Evolutionary conservation across 2,888 invertebrate genomes (phyloP), one percentile per base, ranked within the genome.

Genomic region (Caenorhabditis sp.): DNA sequence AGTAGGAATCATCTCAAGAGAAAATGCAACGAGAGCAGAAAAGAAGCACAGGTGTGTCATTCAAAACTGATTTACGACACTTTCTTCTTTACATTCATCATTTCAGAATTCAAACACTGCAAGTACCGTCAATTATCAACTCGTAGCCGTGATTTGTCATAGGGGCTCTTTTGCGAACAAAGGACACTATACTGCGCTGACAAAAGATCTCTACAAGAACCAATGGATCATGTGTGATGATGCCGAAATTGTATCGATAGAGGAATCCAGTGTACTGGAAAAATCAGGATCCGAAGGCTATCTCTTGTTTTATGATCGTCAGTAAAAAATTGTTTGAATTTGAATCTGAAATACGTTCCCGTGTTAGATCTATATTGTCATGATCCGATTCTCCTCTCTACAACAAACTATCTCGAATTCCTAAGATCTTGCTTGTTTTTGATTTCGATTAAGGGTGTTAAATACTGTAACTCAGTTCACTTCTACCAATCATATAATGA

Each of bases 91-190:
- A 28, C n/a, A 16, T 35, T 16, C 8, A n/a, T 44, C 16, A 8
- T 56, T 31, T 31, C 26, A 64, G 64, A 24, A 24, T 14, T 5
- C 28, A 4, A n/a, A 28, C 7, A 1, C 38, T 19, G 5, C n/a
- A 8, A 19, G 19, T 4, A 7, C 16, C 3, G 2, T 5, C 16
- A 19, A 3, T 14, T 66, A 66, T 44, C 10, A n/a, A 10, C 66
- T 66, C 22, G 35, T 51, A 7, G 31, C 66, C 35, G 66, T 35
- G 5, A 44, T 66, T 31, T 66, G 66, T 35, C 66, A 66, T 51
- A 2, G 6, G 19, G 66, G 66, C 2, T 0, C 49, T 2, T 51
- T 22, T 14, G 12, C 16, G 1, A 2, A 51, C n/a, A 22, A 5
- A 8, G 66, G 66, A 10, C 66, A 66, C 35, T 66, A 66, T 35